Evolutionary conservation across 2,888 invertebrate genomes (phyloP), one percentile per base, ranked within the genome.

Genomic region (Amphipoea oculea): DNA sequence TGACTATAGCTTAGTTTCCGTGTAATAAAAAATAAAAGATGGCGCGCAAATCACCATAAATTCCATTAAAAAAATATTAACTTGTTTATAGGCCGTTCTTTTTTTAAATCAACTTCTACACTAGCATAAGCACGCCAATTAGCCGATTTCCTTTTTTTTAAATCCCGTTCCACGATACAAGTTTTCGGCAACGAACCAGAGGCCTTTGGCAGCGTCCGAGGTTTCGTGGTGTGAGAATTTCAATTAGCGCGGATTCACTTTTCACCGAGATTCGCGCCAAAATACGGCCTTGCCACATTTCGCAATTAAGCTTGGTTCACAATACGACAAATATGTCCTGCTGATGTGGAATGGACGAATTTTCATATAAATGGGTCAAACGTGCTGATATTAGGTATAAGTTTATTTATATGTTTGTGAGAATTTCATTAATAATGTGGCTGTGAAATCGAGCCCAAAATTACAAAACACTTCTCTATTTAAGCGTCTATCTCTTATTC

Each of bases 161-260:
- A 79, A 76, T 73, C 76, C 66, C 63, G 60, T 85, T 89, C 70
- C 36, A 57, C 63, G 70, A 72, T 72, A 69, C 79, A 80, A 78
- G 77, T 86, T 84, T 89, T 81, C 73, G 74, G 74, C 76, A 70
- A 65, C 51, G 76, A 78, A 86, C 65, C 76, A 72, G 76, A 74
- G 77, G 81, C 80, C 78, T 89, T 88, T 90, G 90, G 90, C 89
- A 86, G 78, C 66, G 85, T 83, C 83, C 87, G 84, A 84, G 84
- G 85, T 76, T 87, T 81, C 36, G 84, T 83, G 81, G 88, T 88
- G 87, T 79, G 91, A 90, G 90, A 88, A 88, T 92, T 91, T 91
- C 92, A 92, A 91, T 92, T 91, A 91, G 82, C 81, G 82, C 73
- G 87, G 86, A 90, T 87, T 89, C 89, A 88, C 86, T 90, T 90